Conservation (phyloP, 2,888 invertebrate species). For the Zhengitettix transpicula region DNA sequence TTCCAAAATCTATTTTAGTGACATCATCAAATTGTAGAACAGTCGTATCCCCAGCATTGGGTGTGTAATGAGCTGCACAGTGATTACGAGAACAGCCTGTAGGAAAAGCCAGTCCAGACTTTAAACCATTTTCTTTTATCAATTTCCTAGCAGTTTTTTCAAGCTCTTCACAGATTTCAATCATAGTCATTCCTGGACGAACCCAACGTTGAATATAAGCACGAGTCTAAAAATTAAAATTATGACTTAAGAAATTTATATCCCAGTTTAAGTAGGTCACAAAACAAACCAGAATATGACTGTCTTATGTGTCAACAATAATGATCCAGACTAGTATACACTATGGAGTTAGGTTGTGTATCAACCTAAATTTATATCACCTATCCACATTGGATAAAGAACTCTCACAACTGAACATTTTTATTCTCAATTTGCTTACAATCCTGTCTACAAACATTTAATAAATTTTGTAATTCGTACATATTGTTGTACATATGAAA, state of each 20-base stretch:
- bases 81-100: conserved; percentile 98
- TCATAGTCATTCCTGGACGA: conserved; percentile 98
- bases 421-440: too few species aligned
- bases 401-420: too few species aligned
- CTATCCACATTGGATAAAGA: too few species aligned
- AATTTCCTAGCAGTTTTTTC: conserved; percentile 81
- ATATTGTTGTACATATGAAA: too few species aligned
- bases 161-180: conserved; percentile 91
- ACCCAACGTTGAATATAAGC: conserved; percentile 85
- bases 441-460: too few species aligned
- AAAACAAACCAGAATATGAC: not conserved
- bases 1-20: conserved; percentile 97
- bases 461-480: too few species aligned
- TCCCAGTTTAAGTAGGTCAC: not conserved
- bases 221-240: conserved; percentile 46
- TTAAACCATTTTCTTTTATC: conserved; percentile 87
- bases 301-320: too few species aligned
- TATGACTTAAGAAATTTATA: not conserved
- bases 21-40: conserved; percentile 92
- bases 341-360: too few species aligned
- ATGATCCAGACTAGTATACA: too few species aligned
- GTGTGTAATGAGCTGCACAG: conserved; percentile 98
- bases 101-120: conserved; percentile 89
- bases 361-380: too few species aligned
- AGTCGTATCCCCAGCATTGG: conserved; percentile 93